Evolutionary conservation across 2,113 vertebrate species (phyloP).

Genomic region (Megalops atlanticus): DNA sequence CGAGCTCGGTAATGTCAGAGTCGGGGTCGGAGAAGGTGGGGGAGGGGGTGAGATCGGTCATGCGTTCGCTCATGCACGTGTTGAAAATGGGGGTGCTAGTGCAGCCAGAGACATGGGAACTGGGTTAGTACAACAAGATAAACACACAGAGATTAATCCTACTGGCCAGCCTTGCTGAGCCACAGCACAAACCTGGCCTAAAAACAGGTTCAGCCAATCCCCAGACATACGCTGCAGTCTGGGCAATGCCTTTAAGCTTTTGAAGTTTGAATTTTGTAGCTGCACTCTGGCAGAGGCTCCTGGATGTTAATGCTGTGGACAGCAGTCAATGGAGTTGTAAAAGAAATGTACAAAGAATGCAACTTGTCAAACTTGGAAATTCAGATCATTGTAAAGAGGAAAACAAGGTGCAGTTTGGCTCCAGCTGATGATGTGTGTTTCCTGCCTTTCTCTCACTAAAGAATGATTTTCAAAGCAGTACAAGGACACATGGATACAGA

Average conservation of each 20-base stretch:
- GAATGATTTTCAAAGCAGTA: background rate
- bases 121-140: conserved; percentile 87
- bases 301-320: conserved; percentile 24
- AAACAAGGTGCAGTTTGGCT: background rate
- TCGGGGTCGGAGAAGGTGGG: conserved; percentile 92
- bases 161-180: background rate
- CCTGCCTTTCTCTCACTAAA: background rate
- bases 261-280: background rate
- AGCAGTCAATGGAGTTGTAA: conserved; percentile 14
- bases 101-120: conserved; percentile 93
- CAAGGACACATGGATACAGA: background rate
- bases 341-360: background rate
- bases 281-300: background rate
- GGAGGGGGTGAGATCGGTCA: conserved; percentile 97
- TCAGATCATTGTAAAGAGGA: background rate
- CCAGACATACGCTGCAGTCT: too few species aligned
- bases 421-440: background rate
- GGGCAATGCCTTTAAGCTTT: too few species aligned
- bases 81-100: conserved; percentile 98
- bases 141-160: conserved; percentile 45
- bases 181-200: conserved; percentile 21
- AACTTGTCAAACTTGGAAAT: conserved; percentile 16
- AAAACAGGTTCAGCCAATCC: too few species aligned
- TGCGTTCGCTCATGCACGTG: conserved; percentile 98
- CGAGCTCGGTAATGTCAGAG: conserved; percentile 96